Evolutionary conservation across 2,113 vertebrate genomes (phyloP).

Genomic region (Sitta europaea): DNA sequence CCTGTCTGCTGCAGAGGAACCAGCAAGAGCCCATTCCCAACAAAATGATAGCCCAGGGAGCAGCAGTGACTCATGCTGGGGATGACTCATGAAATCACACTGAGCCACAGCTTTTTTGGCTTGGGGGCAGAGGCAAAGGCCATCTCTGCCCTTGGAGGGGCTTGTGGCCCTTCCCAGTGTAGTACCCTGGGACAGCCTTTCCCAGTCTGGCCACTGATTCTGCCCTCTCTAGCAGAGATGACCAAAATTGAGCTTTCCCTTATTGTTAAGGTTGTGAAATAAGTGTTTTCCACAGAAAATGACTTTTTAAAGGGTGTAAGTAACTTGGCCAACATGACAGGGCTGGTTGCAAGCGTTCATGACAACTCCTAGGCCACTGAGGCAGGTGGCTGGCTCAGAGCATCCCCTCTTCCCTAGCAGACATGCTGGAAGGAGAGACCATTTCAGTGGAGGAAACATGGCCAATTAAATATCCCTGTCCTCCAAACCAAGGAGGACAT

Average conservation of each 20-base stretch:
- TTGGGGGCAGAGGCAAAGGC: background rate
- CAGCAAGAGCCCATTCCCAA: background rate
- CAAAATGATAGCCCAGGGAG: background rate
- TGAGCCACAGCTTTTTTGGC: background rate
- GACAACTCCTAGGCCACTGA: background rate
- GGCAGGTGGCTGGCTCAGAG: background rate
- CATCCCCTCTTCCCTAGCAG: background rate
- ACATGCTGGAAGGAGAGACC: background rate
- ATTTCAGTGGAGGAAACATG: accelerated
- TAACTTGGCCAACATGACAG: background rate
- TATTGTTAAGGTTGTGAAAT: background rate
- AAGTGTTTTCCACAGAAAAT: background rate
- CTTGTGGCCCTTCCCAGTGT: accelerated
- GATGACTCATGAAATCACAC: background rate
- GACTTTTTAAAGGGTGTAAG: background rate
- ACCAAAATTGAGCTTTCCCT: background rate
- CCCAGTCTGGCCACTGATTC: background rate
- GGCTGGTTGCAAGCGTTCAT: background rate
- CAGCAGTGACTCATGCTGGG: background rate
- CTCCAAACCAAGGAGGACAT: background rate
- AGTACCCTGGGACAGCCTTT: background rate
- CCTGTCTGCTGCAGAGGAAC: background rate
- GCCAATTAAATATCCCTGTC: background rate
- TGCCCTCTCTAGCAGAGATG: background rate
- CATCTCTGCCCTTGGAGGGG: background rate